A percentile compares a stretch with the other conserved stretches of the same genome.
Evolutionary conservation across 1,140 invertebrate species (phyloP).

Genomic region (Drosophila lacteicornis): DNA sequence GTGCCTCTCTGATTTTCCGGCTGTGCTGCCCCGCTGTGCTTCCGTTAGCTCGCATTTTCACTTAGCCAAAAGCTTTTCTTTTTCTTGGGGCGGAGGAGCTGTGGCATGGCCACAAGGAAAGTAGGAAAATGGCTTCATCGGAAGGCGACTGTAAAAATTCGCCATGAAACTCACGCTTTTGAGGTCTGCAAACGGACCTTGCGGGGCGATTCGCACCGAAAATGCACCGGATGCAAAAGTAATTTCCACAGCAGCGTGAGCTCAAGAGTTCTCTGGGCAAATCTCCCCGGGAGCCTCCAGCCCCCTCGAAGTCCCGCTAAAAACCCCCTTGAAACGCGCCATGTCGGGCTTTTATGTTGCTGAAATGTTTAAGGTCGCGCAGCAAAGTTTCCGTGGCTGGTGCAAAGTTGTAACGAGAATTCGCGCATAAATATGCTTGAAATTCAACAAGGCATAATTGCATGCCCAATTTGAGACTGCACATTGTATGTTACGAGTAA

Average conservation of each 20-base stretch:
- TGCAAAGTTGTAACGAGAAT: constrained; percentile 33
- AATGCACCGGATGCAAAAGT: constrained; percentile 79
- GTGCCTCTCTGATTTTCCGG: constrained; percentile 4
- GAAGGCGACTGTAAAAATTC: constrained; percentile 75
- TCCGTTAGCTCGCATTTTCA: constrained; percentile 75
- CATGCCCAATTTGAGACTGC: constrained; percentile 50
- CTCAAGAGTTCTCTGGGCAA: constrained; percentile 28
- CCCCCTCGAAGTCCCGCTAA: neutral
- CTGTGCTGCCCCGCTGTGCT: constrained; percentile 43
- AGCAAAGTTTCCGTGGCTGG: constrained; percentile 37
- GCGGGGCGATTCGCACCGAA: constrained; percentile 65
- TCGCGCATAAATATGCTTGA: constrained; percentile 66
- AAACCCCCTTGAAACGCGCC: neutral
- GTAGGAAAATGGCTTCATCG: constrained; percentile 73
- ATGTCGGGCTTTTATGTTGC: constrained; percentile 34
- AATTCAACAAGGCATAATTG: constrained; percentile 77
- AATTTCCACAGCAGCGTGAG: constrained; percentile 67
- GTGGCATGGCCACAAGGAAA: constrained; percentile 34
- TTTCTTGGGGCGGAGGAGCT: neutral
- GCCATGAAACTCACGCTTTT: constrained; percentile 75
- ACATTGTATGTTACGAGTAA: constrained; percentile 7
- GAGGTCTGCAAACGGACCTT: constrained; percentile 68
- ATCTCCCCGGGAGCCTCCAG: constrained; percentile 1
- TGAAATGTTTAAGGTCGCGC: constrained; percentile 47
- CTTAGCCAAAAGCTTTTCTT: constrained; percentile 55